phyloP scores from a whole-genome alignment of 2,113 vertebrate genomes.

The Trinectes maculatus region DNA sequence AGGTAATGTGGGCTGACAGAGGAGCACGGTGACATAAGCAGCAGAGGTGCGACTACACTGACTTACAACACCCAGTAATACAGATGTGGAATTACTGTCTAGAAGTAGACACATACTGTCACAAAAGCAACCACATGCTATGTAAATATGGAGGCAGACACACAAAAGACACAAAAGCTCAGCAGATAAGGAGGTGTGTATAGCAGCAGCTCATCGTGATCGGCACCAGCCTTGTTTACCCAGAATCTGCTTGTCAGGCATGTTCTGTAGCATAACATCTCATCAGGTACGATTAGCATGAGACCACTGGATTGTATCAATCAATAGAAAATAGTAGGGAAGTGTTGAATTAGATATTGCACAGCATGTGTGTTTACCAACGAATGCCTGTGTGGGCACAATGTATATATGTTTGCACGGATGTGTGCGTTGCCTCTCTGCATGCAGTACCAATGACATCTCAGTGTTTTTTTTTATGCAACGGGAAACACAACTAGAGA shows the following conservation, averaged over 20 bases:
- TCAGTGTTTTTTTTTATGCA: slow-evolving; percentile 45
- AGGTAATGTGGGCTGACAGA: slow-evolving; percentile 77
- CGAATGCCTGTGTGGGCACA: slow-evolving; percentile 18
- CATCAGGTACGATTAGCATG: slow-evolving; percentile 36
- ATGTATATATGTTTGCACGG: slow-evolving; percentile 4
- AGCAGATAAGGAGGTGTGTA: slow-evolving; percentile 9
- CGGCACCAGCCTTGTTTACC: slow-evolving; percentile 22
- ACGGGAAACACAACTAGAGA: slow-evolving; percentile 19
- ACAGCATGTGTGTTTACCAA: slow-evolving; percentile 41
- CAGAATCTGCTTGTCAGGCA: background rate
- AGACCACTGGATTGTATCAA: slow-evolving; percentile 26
- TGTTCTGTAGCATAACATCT: slow-evolving; percentile 14
- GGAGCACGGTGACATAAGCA: slow-evolving; percentile 44
- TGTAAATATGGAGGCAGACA: background rate
- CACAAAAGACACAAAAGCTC: slow-evolving; percentile 9
- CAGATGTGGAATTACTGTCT: background rate
- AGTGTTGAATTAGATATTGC: slow-evolving; percentile 34
- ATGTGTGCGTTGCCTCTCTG: slow-evolving; percentile 25
- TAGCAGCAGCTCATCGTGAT: slow-evolving; percentile 3
- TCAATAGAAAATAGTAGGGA: slow-evolving; percentile 42
- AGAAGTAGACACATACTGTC: background rate
- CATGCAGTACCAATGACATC: slow-evolving; percentile 23
- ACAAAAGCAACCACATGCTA: background rate
- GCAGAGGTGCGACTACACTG: slow-evolving; percentile 28
- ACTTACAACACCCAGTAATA: slow-evolving; percentile 23